Base-by-base conservation (phyloP, 2,113 vertebrate species). In the Neotragus pygmaeus region DNA sequence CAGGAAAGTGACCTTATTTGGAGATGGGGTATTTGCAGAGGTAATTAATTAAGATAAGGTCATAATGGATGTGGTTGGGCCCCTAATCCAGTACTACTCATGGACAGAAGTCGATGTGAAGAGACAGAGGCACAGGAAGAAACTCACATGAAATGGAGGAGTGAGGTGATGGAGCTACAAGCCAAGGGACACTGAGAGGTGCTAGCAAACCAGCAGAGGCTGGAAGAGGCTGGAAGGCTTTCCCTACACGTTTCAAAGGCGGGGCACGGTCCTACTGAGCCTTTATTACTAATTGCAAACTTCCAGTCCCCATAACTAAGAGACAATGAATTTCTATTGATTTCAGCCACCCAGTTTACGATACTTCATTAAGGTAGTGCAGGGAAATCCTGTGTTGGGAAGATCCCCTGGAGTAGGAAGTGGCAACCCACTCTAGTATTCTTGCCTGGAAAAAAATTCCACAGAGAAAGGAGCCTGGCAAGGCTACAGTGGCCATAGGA, bases 261-360 rank as follows among this genome's bases (percentile, higher is more conserved):
- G 4, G 4, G 33, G 7, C 2, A 0, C 0, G 1, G 17, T 3
- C 64, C 27, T 28, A 3, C 45, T 28, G 6, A 16, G 17, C 15
- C 15, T 66, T 70, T 64, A 75, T 75, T 43, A 43, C 43, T 75
- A 39, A 39, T 47, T 51, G n/a, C 14, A n/a, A 49, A 81, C 21
- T 43, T 77, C 53, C 39, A 70, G 13, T 16, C 39, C 80, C 55
- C 7, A 60, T 16, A 86, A 30, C 80, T 33, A 1, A 11, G 14
- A 49, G n/a, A 60, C 25, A n/a, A 57, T 3, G 45, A 7, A 3
- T 66, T 49, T 45, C 62, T 89, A 16, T 70, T 58, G 21, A 82
- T 84, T 81, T 47, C 16, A 91, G 58, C 25, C 23, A 8, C 14
- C 6, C 2, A 3, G 19, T 75, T 6, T 77, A 13, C 0, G 2